Conservation (phyloP, 1,140 invertebrate genomes). For the Drosophila setifemur region DNA sequence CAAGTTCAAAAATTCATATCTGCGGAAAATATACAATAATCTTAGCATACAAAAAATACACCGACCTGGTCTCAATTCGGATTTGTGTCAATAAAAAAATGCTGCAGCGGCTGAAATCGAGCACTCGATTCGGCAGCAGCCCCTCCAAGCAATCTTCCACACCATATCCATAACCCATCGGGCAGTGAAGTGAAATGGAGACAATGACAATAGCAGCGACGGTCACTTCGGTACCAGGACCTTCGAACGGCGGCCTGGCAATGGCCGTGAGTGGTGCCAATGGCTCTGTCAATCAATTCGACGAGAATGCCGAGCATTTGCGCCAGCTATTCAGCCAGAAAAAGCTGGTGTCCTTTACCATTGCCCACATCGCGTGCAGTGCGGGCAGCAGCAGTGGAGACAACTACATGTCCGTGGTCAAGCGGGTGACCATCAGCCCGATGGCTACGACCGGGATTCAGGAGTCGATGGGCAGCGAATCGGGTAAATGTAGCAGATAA, state of each 20-base stretch:
- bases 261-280: constrained; percentile 27
- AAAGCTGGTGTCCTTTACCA: constrained; percentile 64
- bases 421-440: constrained; percentile 77
- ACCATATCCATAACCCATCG: constrained; percentile 12
- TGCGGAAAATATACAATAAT: constrained; percentile 62
- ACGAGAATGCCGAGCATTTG: constrained; percentile 73
- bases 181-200: constrained; percentile 49
- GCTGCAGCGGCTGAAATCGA: constrained; percentile 56
- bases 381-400: constrained; percentile 79
- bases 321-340: constrained; percentile 53
- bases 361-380: constrained; percentile 63
- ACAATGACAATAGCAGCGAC: constrained; percentile 19
- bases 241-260: constrained; percentile 34
- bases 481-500: constrained; percentile 26
- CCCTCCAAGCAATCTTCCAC: not conserved
- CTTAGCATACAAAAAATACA: constrained; percentile 2
- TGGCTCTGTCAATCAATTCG: constrained; percentile 43
- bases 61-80: constrained; percentile 47
- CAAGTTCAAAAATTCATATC: not conserved
- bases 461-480: constrained; percentile 16
- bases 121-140: constrained; percentile 32
- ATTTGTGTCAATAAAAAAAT: constrained; percentile 63
- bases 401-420: constrained; percentile 81
- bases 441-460: constrained; percentile 4
- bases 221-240: constrained; percentile 23